Base-by-base conservation (phyloP, 2,888 invertebrate species). In the Drosophila ustulata region DNA sequence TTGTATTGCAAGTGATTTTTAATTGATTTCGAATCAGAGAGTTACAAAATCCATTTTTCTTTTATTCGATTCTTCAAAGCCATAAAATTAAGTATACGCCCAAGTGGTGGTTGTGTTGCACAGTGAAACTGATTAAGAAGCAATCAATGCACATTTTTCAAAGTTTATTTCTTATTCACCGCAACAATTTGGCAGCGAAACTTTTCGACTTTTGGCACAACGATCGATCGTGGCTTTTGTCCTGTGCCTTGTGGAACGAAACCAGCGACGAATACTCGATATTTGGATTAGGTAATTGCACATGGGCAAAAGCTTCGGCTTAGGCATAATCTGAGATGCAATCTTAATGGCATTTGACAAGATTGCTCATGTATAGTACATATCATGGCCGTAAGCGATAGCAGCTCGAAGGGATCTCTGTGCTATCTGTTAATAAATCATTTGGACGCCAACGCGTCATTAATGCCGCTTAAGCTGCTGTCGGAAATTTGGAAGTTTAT, bases 381-480 rank as follows among this genome's bases (percentile, higher is more conserved):
- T 18, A 39, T 25, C 18, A 45, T 1, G 8, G 45, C 34, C 34
- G 47, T 2, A 37, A 34, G 7, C 30, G 25, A 57, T 25, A 52
- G 25, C 41, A 41, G 57, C 6, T 4, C 4, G 43, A 34, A n/a
- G 41, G 51, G 45, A 62, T 56, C 55, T 43, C 47, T 55, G 50
- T 45, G 43, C 61, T 74, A 66, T 59, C 69, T 68, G 81, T 80
- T 77, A 74, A 78, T 78, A 78, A 78, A 78, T 78, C 78, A 78
- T 78, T 77, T 70, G 74, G 74, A 70, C 66, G 76, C 76, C 65
- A 74, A 63, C 58, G 67, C 75, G 71, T 73, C 78, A 78, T 79
- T 79, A 79, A 79, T 74, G 78, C 79, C 71, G 81, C 81, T 80
- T 79, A 81, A 79, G 79, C 78, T 68, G 78, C 71, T 81, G 78